Evolutionary conservation across 2,797 vertebrate species (phyloP).

Genomic region (Rhodeus uyekii): DNA sequence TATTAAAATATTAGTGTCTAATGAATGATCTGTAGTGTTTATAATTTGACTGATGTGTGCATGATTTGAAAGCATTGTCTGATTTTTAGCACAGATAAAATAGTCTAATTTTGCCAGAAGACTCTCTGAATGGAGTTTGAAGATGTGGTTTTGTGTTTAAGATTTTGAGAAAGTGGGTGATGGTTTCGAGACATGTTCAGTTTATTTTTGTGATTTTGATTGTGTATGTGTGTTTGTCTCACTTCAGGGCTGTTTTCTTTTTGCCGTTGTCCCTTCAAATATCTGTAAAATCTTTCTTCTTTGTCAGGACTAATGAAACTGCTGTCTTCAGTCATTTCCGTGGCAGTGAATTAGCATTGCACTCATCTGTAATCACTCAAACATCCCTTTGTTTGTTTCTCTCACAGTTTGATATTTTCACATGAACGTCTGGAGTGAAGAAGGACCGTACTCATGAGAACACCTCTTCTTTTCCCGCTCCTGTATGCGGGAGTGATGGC

Average conservation of each 20-base stretch:
- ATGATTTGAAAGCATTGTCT: too few species aligned
- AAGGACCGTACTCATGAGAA: constrained; percentile 19
- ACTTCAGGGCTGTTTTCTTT: neutral
- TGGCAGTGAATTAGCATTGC: neutral
- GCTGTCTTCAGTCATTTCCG: neutral
- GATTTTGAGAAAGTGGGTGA: too few species aligned
- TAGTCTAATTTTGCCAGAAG: too few species aligned
- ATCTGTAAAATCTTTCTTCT: neutral
- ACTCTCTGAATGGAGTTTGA: too few species aligned
- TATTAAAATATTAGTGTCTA: too few species aligned
- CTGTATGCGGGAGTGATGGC: constrained; percentile 20
- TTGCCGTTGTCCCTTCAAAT: neutral
- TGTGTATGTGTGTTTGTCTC: neutral
- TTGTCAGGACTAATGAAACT: neutral
- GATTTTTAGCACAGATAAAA: too few species aligned
- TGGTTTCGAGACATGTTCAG: too few species aligned
- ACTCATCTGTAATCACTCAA: too few species aligned
- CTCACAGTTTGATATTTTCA: neutral
- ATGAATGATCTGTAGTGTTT: too few species aligned
- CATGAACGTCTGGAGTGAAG: neutral
- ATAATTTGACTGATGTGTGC: too few species aligned
- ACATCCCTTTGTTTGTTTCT: neutral
- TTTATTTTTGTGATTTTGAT: too few species aligned
- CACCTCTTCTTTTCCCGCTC: constrained; percentile 13
- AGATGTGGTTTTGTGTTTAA: too few species aligned